These are phyloP conservation scores for Macquaria ambigua DNA, from an alignment of 2,113 vertebrate genomes.

Conservation along the genomic window DNA sequence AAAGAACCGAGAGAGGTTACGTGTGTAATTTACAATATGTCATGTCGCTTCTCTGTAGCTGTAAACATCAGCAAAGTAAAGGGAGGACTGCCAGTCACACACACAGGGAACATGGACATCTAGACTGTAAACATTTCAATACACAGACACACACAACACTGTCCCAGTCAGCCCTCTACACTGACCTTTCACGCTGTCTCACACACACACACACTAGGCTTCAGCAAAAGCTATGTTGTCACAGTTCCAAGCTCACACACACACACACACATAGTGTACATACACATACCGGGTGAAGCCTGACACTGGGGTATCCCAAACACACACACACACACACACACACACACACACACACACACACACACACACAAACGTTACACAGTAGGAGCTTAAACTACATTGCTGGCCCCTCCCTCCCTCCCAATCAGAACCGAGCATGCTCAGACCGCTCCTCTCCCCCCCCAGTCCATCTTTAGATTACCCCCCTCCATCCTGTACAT, in stretches of 20 bases:
- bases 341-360: too few species aligned
- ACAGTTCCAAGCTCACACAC: slow-evolving; percentile 27
- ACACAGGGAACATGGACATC: slow-evolving; percentile 70
- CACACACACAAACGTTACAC: slow-evolving; percentile 44
- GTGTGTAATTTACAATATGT: slow-evolving; percentile 67
- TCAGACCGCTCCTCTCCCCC: slow-evolving; percentile 31
- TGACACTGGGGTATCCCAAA: slow-evolving; percentile 47
- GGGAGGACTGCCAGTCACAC: slow-evolving; percentile 71
- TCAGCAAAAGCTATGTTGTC: slow-evolving; percentile 57
- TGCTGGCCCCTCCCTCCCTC: slow-evolving; percentile 43
- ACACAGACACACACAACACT: slow-evolving; percentile 61
- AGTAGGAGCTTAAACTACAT: slow-evolving; percentile 71
- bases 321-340: background rate
- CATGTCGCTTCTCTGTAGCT: slow-evolving; percentile 72
- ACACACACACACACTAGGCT: slow-evolving; percentile 38
- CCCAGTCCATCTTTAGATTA: slow-evolving; percentile 24
- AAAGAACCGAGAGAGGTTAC: slow-evolving; percentile 62
- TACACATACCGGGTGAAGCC: slow-evolving; percentile 59
- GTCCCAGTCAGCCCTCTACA: slow-evolving; percentile 52
- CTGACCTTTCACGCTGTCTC: slow-evolving; percentile 49
- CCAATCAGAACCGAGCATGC: slow-evolving; percentile 41
- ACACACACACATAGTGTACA: slow-evolving; percentile 28
- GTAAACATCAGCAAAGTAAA: slow-evolving; percentile 84
- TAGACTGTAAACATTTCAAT: slow-evolving; percentile 84
- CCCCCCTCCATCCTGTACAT: background rate